A percentile compares a stretch with the other conserved stretches of the same genome.
These are phyloP conservation scores for Sericinus montela DNA, from an alignment of 2,888 invertebrate genomes.

Conservation along the genomic window DNA sequence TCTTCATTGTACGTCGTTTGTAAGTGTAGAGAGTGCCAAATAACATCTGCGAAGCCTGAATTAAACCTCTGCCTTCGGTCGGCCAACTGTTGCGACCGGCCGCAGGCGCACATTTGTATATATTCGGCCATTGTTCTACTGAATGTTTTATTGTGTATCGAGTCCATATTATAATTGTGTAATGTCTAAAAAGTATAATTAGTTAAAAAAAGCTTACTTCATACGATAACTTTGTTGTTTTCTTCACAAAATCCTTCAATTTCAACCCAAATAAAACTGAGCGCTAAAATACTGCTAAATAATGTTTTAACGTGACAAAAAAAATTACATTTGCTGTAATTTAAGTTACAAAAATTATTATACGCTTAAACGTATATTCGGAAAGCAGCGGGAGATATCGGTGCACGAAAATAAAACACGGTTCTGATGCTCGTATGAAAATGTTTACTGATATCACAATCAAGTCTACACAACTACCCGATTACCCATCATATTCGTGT, in stretches of 20 bases:
- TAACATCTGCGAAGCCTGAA: not conserved
- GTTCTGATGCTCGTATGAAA: constrained; percentile 76
- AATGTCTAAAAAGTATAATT: constrained; percentile 65
- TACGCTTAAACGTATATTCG: too few relatives aligned
- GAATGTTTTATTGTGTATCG: constrained; percentile 53
- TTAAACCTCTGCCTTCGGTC: not conserved
- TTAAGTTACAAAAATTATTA: too few relatives aligned
- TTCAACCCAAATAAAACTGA: too few relatives aligned
- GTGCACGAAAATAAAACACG: constrained; percentile 40
- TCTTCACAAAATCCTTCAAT: not conserved
- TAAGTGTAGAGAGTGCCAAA: constrained; percentile 5
- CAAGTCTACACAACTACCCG: constrained; percentile 76
- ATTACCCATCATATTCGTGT: constrained; percentile 64
- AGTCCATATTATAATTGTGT: constrained; percentile 59
- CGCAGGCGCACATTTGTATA: constrained; percentile 34
- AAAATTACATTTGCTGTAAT: too few relatives aligned
- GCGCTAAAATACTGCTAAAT: too few relatives aligned
- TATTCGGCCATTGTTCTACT: constrained; percentile 46
- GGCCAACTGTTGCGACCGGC: constrained; percentile 3
- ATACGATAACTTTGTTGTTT: constrained; percentile 55
- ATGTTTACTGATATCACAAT: constrained; percentile 80
- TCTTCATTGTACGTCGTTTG: constrained; percentile 1
- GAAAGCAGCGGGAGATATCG: not conserved
- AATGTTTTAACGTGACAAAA: too few relatives aligned
- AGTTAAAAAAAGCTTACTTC: constrained; percentile 72